Base-by-base conservation (phyloP, 30 jellyfish, hydroid and myxozoan genomes). In the Cassiopea andromeda region DNA sequence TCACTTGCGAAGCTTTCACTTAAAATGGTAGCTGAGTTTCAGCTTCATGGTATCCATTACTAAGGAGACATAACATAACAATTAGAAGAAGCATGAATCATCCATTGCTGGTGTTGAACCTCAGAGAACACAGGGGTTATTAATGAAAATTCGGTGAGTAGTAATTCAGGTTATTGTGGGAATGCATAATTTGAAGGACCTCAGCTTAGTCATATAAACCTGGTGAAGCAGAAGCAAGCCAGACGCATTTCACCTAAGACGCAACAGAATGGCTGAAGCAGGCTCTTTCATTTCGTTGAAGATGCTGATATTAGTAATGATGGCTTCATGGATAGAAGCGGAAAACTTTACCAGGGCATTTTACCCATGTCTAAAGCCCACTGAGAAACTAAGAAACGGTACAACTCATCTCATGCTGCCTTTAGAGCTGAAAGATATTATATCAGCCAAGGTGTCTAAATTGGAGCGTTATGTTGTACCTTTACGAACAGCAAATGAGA, bases 331-430 rank as follows among this genome's bases (percentile, higher is more conserved):
- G 50, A 6, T 15, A 27, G 7, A 43, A 19, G 18, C 50, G 7
- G 75, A 27, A 38, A 77, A 47, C 50, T 1, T 48, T 54, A 49
- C 78, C 46, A 71, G 47, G 7, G 73, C 91, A 5, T 50, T 7
- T 9, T 71, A 71, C 60, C 91, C 91, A 19, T 83, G 91, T 49
- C 60, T 71, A 19, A 18, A 47, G 67, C 80, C 18, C 18, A 19
- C 38, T 16, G 67, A 83, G 45, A 9, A 46, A 46, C 6, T 71
- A 12, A 49, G 7, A 38, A 83, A 83, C 84, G 48, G 64, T 5
- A 83, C 69, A 54, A 73, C 8, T 1, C 43, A 18, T 1, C 27
- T 19, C 1, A 58, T 1, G 47, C 70, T 83, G 83, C 83, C 91
- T 7, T 17, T 2, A 5, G 59, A 15, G 3, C 12, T 83, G 80